Base-by-base conservation (phyloP, 2,797 vertebrate genomes). In the Cephalopachus bancanus region DNA sequence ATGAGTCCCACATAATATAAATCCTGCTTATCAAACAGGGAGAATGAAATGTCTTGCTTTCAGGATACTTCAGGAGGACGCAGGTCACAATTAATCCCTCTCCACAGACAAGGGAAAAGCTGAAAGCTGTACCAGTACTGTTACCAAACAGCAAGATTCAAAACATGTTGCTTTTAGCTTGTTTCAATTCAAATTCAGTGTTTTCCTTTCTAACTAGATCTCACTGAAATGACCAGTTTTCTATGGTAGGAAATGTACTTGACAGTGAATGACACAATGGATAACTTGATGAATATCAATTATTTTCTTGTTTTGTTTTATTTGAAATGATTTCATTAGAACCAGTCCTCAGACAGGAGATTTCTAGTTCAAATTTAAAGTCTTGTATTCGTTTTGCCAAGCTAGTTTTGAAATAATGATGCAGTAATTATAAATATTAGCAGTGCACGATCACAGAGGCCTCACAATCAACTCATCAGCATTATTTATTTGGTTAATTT, bases 401-500 rank as follows among this genome's bases (percentile, higher is more conserved):
- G 12, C 17, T 79, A 16, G 22, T 53, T 81, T 53, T 91, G 79
- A 64, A 62, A 87, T 44, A 65, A 30, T 55, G 64, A 17, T 14
- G 55, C 1, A 5, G 85, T 64, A 28, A 64, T 76, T 74, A 75
- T 78, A n/a, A 93, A 67, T 67, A 26, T 28, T 69, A 60, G 30
- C 30, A 10, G 17, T 3, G 3, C 24, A 15, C 65, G 37, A 76
- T 53, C 59, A 7, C 10, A 37, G 24, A 49, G 78, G 15, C 22
- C 60, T 89, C 55, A 8, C 60, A 64, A 74, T 60, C 26, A 11
- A 62, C 30, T 87, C 84, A 78, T 71, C 3, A 10, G 51, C 10
- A 20, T 51, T 49, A 64, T 76, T 88, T 84, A 84, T 65, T 80
- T 75, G 53, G 33, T 65, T 71, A 95, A 90, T 90, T 84, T 94